Evolutionary conservation across 2,113 vertebrate genomes (phyloP), one percentile per base, ranked within the genome.

Genomic region (Sphyrna mokarran): DNA sequence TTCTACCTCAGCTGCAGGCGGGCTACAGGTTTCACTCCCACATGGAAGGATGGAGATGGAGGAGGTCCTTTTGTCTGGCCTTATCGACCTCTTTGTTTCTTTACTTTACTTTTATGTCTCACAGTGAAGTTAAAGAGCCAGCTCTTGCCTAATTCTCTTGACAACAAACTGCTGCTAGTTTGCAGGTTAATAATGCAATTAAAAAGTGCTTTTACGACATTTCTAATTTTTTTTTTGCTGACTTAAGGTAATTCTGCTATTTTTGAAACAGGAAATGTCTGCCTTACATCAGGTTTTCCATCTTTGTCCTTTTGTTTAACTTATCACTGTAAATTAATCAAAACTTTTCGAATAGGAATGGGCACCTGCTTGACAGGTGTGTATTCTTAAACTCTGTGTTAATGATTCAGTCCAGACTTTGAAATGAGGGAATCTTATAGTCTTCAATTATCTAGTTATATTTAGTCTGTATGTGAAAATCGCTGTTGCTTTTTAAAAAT

Each of bases 281-380:
- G 94, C 94, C 37, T 48, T 95, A 7, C 87, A 90, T 90, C 87
- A 90, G 3, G 37, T 69, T 70, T 95, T 95, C 94, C 54, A 40
- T 72, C 69, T 70, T 18, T 29, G 94, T 7, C 26, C 40, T 48
- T 13, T 54, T 72, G 72, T 72, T 94, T 16, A 22, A 48, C 94
- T 90, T 90, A 48, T 95, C 68, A 76, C 43, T 43, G 26, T 54
- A 54, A 69, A 69, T 72, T 95, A 69, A 54, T 54, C 23, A 70
- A 72, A 76, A 95, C 69, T 70, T 95, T 72, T n/a, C 91, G 94
- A 29, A 22, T 70, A 66, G 9, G 93, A 43, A 9, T 29, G 68
- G 68, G 68, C 66, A 95, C 94, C 94, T 95, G 94, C 43, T 1
- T 72, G 40, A 23, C 94, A 95, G 69, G 94, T 95, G 94, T 95